These are phyloP conservation scores for Centropyge bicolor DNA, from an alignment of 2,797 vertebrate species.

Conservation along the genomic window DNA sequence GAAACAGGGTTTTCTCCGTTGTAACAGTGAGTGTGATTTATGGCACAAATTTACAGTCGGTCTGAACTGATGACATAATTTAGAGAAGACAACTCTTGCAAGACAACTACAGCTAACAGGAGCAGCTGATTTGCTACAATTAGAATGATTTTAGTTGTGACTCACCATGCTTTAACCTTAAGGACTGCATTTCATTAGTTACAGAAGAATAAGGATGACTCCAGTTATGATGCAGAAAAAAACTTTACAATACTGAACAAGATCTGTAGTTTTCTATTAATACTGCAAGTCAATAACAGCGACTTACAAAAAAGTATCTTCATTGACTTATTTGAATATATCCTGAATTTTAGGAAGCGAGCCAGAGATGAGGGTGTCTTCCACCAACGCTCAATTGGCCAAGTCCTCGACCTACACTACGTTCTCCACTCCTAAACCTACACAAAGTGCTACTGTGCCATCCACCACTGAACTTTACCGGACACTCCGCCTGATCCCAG, in stretches of 20 bases:
- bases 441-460: conserved; percentile 65
- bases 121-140: background rate
- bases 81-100: background rate
- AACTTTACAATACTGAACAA: background rate
- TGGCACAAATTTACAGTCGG: background rate
- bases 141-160: background rate
- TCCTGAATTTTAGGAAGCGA: conserved; percentile 77
- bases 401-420: conserved; percentile 65
- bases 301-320: background rate
- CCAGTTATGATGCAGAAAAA: background rate
- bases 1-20: background rate
- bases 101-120: background rate
- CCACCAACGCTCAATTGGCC: conserved; percentile 60
- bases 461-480: conserved; percentile 85
- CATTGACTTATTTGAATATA: background rate
- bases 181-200: background rate
- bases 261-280: background rate
- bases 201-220: background rate
- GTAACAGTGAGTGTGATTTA: background rate
- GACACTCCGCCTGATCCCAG: conserved; percentile 81
- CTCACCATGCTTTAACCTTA: background rate
- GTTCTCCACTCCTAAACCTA: conserved; percentile 79
- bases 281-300: background rate
- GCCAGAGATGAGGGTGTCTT: conserved; percentile 78
- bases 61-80: background rate